Percentiles rank a stretch among this genome's conserved stretches.
phyloP scores from a whole-genome alignment of 1,140 invertebrate species.

The Asobara japonica region DNA sequence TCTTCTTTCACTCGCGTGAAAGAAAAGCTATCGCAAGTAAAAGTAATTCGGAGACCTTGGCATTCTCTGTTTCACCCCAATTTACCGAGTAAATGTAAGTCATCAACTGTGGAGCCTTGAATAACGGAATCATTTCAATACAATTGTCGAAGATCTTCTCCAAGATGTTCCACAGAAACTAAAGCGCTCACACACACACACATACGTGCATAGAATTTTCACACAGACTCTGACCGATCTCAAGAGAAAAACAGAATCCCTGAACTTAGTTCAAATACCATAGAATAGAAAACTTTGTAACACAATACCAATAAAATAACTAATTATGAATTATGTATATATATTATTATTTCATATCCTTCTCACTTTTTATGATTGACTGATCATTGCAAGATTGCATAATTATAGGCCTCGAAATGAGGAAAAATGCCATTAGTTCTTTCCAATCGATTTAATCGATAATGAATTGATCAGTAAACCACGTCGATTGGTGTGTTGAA shows the following conservation, averaged over 20 bases:
- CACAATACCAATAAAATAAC: no score
- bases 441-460: neutral
- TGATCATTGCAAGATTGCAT: neutral
- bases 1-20: neutral
- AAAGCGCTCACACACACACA: no score
- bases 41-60: constrained; percentile 9
- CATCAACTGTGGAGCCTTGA: neutral
- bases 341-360: no score
- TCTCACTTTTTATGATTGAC: neutral
- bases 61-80: constrained; percentile 1
- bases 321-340: no score
- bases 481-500: neutral
- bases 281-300: no score
- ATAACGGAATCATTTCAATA: neutral
- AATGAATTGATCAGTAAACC: neutral
- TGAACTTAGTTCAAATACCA: no score
- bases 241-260: no score
- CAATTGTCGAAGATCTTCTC: no score
- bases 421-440: neutral
- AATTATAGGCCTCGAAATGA: neutral
- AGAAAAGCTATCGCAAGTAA: neutral
- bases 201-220: no score
- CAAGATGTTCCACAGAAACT: no score
- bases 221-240: no score
- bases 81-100: neutral